Evolutionary conservation across 2,797 vertebrate genomes (phyloP).

Genomic region (Acanthurus tractus): DNA sequence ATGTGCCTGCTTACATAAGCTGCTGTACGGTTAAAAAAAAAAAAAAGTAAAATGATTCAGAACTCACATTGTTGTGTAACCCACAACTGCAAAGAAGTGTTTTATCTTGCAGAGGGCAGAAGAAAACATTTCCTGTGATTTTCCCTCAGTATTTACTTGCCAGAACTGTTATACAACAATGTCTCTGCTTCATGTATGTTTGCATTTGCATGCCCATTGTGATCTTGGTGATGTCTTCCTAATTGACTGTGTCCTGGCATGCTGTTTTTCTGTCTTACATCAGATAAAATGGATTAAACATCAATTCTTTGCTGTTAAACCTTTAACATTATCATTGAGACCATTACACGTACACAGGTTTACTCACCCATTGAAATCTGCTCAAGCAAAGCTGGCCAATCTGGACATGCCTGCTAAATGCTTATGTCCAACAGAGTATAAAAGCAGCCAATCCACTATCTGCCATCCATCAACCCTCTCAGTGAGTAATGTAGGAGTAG

Average conservation of each 20-base stretch:
- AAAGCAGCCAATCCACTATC: no score
- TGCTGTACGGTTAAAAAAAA: not conserved
- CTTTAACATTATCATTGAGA: not conserved
- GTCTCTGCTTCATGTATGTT: conserved; percentile 26
- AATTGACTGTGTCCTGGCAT: not conserved
- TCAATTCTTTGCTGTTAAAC: not conserved
- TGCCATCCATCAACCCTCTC: no score
- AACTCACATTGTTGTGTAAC: conserved; percentile 11
- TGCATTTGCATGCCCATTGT: conserved; percentile 19
- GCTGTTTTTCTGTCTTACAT: not conserved
- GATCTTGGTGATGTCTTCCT: conserved; percentile 3
- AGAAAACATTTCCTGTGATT: conserved; percentile 8
- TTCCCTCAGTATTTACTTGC: not conserved
- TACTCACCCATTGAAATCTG: no score
- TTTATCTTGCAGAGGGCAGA: conserved; percentile 8
- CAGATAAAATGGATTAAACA: not conserved
- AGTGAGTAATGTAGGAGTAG: no score
- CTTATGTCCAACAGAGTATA: no score
- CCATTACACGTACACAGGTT: no score
- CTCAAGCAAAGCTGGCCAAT: no score
- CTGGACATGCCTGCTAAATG: no score
- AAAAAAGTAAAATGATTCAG: not conserved
- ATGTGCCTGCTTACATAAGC: conserved; percentile 43
- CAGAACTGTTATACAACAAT: conserved; percentile 23
- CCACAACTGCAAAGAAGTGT: not conserved